Evolutionary conservation across 1,140 invertebrate genomes (phyloP), one percentile per base, ranked within the genome.

Genomic region (Harpegnathos saltator): DNA sequence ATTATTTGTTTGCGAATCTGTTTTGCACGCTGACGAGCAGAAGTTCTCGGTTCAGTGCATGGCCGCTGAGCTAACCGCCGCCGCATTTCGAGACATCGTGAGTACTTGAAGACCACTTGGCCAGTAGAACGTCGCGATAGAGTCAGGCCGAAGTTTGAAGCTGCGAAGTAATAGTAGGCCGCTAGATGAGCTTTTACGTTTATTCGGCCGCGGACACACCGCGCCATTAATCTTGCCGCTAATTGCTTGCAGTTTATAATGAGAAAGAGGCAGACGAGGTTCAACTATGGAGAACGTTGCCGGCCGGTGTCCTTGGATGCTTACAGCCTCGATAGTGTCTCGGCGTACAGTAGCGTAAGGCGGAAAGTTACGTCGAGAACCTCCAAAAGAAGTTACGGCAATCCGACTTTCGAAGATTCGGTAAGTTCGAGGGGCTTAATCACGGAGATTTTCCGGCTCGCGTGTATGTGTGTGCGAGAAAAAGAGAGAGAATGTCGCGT

Each of bases 381-480:
- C n/a, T 98, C 97, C n/a, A 98, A 98, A 91, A 94, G 97, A 38
- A 98, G 97, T 61, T 98, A 98, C 90, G 97, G 98, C 48, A 98
- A 98, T 94, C 97, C 97, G 19, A 97, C 97, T n/a, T 98, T 98
- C 93, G 98, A 98, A 92, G 98, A 98, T 94, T 97, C 97, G 88
- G 97, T 98, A 93, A 95, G 95, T 94, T 68, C 33, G 44, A 29
- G 26, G 15, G 44, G 19, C 62, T 50, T 73, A 48, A 22, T 26
- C 3, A 52, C 9, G 33, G 17, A 69, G 0, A 61, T 14, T 62
- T 19, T 44, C 61, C 19, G 7, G 33, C 1, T 33, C 33, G 33
- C 7, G 33, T 33, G 33, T n/a, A n/a, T n/a, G n/a, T n/a, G n/a
- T n/a, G n/a, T n/a, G n/a, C n/a, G n/a, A n/a, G n/a, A n/a, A n/a